Evolutionary conservation across 2,888 invertebrate genomes (phyloP), one percentile per base, ranked within the genome.

Genomic region (Amitus sp.): DNA sequence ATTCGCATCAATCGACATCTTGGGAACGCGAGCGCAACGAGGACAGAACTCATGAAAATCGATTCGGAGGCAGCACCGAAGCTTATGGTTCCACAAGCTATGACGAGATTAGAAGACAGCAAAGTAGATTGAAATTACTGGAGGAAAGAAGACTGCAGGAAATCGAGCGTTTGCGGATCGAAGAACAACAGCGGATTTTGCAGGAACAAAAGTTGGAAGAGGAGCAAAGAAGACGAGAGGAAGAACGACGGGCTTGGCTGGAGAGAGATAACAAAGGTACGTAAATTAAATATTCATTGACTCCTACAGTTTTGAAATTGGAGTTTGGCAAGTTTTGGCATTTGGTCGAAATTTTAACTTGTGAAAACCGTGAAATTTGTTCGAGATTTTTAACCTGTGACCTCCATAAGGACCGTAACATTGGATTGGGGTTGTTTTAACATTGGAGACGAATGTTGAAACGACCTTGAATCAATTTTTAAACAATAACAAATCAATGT

Each of bases 111-210:
- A 56, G 47, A 40, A 30, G 48, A 13, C 55, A 48, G 15, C 46
- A 46, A 13, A 51, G 45, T 65, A 13, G 46, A 55, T 15, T 15
- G 13, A 37, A 37, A 37, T 37, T 37, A 4, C 37, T 37, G 3
- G 63, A 64, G n/a, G 68, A 65, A 15, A 23, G 34, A n/a, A 12
- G 58, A 1, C 49, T 62, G 2, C 54, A 62, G 27, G 65, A 72
- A 15, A 66, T 67, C 39, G 62, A 52, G 37, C 62, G 59, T 10
- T 49, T 47, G 13, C 51, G 53, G 10, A 46, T 52, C 12, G 51
- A 63, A 9, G 63, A 69, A 13, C 60, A 68, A 13, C 55, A 66
- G 42, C 62, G 53, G 46, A 68, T 19, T 47, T 70, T 66, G 5
- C 34, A 47, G 13, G 48, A 67, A n/a, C 48, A 49, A 28, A 27